A percentile compares a stretch with the other conserved stretches of the same genome.
Conservation (phyloP, 2,113 vertebrate genomes). For the Grantiella picta region DNA sequence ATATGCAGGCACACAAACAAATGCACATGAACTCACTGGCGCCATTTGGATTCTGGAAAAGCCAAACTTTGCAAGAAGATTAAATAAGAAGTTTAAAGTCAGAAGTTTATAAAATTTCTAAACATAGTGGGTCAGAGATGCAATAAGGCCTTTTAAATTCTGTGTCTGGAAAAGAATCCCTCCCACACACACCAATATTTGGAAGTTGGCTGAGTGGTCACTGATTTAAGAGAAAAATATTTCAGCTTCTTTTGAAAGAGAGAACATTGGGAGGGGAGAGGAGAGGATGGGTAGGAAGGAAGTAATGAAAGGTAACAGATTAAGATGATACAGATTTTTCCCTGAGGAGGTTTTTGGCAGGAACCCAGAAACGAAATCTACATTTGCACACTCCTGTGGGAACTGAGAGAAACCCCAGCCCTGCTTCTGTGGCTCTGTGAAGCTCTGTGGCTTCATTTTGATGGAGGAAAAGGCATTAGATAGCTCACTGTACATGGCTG, state of each 20-base stretch:
- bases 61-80: not conserved
- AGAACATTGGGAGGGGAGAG: not conserved
- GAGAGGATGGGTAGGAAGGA: not conserved
- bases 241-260: not conserved
- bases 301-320: conserved; percentile 1
- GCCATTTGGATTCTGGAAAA: not conserved
- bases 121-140: not conserved
- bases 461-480: not conserved
- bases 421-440: no score
- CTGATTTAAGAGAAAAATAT: not conserved
- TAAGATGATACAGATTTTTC: not conserved
- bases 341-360: conserved; percentile 4
- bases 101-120: not conserved
- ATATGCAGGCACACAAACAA: not conserved
- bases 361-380: not conserved
- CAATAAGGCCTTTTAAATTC: not conserved
- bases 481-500: not conserved
- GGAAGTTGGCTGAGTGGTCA: not conserved
- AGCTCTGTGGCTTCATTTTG: not conserved
- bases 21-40: not conserved
- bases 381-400: not conserved
- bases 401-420: not conserved
- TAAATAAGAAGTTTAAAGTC: not conserved
- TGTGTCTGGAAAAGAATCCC: not conserved
- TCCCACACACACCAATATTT: not conserved